Percentiles rank a stretch among this genome's conserved stretches.
Evolutionary conservation across 2,797 vertebrate genomes (phyloP).

Genomic region (Steatocranus sp.): DNA sequence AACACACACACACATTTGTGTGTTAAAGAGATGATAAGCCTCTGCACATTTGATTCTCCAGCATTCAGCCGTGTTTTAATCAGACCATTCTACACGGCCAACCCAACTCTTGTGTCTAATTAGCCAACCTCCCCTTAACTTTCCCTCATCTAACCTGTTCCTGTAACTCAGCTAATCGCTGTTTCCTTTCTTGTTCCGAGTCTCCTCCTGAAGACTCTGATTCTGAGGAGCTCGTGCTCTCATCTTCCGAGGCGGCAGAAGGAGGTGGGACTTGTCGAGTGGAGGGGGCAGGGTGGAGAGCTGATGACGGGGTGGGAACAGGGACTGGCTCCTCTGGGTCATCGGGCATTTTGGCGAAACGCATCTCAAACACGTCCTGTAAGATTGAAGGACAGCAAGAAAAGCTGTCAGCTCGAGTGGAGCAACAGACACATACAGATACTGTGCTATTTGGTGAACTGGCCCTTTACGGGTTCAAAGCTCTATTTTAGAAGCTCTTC

Average conservation of each 20-base stretch:
- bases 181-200: conserved; percentile 87
- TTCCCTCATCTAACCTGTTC: conserved; percentile 82
- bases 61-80: conserved; percentile 9
- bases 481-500: background rate
- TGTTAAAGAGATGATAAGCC: background rate
- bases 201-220: conserved; percentile 87
- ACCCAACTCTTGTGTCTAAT: conserved; percentile 46
- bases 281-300: conserved; percentile 79
- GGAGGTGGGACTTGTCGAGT: conserved; percentile 81
- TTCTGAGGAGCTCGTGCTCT: conserved; percentile 87
- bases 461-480: background rate
- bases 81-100: conserved; percentile 36
- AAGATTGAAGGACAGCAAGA: conserved; percentile 15
- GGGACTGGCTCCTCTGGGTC: conserved; percentile 81
- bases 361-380: conserved; percentile 95
- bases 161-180: conserved; percentile 89
- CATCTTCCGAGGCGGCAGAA: conserved; percentile 78
- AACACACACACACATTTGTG: background rate
- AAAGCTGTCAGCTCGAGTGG: conserved; percentile 42
- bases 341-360: conserved; percentile 93
- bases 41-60: background rate
- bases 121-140: conserved; percentile 51
- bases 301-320: conserved; percentile 79
- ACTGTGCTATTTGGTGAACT: background rate
- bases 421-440: background rate